phyloP scores from a whole-genome alignment of 1,140 invertebrate species.

The Listronotus oregonensis region DNA sequence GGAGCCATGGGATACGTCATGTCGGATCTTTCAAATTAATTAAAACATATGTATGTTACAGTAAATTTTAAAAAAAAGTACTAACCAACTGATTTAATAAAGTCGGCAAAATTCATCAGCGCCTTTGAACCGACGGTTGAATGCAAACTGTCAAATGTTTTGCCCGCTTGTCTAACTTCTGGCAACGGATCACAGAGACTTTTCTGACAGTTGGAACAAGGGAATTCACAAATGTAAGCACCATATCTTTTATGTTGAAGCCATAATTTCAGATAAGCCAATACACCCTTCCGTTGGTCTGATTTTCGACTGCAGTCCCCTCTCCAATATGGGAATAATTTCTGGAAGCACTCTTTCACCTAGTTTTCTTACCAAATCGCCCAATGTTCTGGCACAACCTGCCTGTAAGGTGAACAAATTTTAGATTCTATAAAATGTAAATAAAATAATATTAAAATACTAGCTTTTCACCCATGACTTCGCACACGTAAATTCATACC shows the following conservation, averaged over 20 bases:
- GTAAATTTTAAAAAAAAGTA: no score
- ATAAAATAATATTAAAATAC: no score
- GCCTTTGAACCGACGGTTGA: slow-evolving; percentile 91
- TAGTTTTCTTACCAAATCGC: slow-evolving; percentile 95
- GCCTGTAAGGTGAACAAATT: slow-evolving; percentile 57
- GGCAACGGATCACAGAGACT: slow-evolving; percentile 92
- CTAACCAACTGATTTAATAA: slow-evolving; percentile 81
- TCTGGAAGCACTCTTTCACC: slow-evolving; percentile 97
- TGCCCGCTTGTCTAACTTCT: slow-evolving; percentile 92
- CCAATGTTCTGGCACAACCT: slow-evolving; percentile 93
- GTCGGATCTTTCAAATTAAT: no score
- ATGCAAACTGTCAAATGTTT: slow-evolving; percentile 95
- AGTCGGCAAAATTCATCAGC: slow-evolving; percentile 95
- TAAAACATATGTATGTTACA: no score
- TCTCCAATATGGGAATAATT: slow-evolving; percentile 96
- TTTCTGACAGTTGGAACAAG: slow-evolving; percentile 95
- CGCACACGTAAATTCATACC: no score
- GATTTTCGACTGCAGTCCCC: slow-evolving; percentile 88
- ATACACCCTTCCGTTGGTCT: slow-evolving; percentile 98
- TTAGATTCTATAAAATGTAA: neutral
- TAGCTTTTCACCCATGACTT: no score
- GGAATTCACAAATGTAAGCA: slow-evolving; percentile 90
- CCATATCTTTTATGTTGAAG: slow-evolving; percentile 94
- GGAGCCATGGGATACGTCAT: no score
- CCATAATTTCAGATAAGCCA: slow-evolving; percentile 97